Percentiles rank a stretch among this genome's conserved stretches.
Conservation (phyloP, 2,888 invertebrate species). For the Cybosia mesomella region DNA sequence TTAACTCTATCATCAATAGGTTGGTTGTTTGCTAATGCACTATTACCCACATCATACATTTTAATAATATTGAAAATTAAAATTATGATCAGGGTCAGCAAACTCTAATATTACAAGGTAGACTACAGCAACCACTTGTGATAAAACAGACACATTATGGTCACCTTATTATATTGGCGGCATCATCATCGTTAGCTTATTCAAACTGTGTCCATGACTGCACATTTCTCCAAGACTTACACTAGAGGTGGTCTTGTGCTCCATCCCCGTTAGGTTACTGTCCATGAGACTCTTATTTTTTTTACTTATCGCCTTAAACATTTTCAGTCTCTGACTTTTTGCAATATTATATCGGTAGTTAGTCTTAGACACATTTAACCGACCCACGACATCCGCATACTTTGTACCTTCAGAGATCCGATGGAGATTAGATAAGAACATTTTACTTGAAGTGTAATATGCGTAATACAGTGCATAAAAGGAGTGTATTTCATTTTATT, state of each 20-base stretch:
- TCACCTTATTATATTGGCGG: too few relatives aligned
- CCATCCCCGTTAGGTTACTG: background rate
- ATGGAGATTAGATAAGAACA: slow-evolving; percentile 51
- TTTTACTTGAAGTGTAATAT: slow-evolving; percentile 54
- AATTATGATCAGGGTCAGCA: background rate
- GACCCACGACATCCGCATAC: slow-evolving; percentile 55
- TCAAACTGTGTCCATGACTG: background rate
- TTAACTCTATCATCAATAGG: slow-evolving; percentile 1
- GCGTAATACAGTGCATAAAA: slow-evolving; percentile 50
- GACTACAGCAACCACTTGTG: background rate
- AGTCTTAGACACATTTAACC: slow-evolving; percentile 61
- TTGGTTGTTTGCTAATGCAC: slow-evolving; percentile 1
- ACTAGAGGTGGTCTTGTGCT: background rate
- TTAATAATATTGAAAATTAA: background rate
- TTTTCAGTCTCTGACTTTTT: slow-evolving; percentile 40
- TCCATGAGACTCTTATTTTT: background rate
- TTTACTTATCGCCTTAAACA: background rate
- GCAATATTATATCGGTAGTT: slow-evolving; percentile 54
- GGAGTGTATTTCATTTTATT: slow-evolving; percentile 53
- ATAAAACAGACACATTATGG: background rate
- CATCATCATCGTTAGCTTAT: too few relatives aligned
- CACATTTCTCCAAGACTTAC: background rate
- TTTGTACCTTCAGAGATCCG: slow-evolving; percentile 50
- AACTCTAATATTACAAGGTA: background rate
- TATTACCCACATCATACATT: background rate